Conservation (phyloP, 1,140 invertebrate species). For the Lucilia cuprina region DNA sequence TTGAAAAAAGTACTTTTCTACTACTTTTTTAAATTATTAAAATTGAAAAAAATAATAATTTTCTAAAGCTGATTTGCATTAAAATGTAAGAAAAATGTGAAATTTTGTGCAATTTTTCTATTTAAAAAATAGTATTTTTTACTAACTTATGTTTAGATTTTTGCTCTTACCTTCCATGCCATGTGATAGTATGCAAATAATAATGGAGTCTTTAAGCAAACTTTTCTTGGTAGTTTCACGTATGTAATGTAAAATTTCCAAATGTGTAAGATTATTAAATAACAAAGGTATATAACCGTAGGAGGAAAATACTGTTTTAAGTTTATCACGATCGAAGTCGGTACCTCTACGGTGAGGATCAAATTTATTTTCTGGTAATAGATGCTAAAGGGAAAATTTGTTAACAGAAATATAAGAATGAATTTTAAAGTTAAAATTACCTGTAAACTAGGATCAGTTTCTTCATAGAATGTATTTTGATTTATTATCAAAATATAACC, state of each 20-base stretch:
- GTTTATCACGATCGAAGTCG: conserved; percentile 45
- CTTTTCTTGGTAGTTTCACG: conserved; percentile 44
- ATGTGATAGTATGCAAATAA: conserved; percentile 58
- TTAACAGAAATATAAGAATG: not conserved
- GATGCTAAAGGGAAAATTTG: conserved; percentile 1
- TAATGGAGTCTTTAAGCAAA: conserved; percentile 49
- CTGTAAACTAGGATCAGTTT: conserved; percentile 36
- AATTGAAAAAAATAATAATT: no score
- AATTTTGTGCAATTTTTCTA: no score
- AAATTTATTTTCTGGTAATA: conserved; percentile 40
- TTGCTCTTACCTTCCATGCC: conserved; percentile 46
- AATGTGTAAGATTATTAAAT: conserved; percentile 47
- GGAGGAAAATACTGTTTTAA: conserved; percentile 46
- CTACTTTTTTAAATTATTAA: no score
- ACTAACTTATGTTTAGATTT: no score
- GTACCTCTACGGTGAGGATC: conserved; percentile 46
- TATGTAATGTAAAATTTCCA: conserved; percentile 46
- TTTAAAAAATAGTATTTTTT: no score
- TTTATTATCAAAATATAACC: conserved; percentile 57
- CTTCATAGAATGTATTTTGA: conserved; percentile 50
- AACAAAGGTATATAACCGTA: conserved; percentile 51
- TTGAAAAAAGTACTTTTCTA: no score
- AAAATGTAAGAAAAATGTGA: no score
- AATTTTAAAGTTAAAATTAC: conserved; percentile 19
- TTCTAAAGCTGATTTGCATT: no score